Base-by-base conservation (phyloP, 2,113 vertebrate genomes). In the Ictidomys tridecemlineatus region DNA sequence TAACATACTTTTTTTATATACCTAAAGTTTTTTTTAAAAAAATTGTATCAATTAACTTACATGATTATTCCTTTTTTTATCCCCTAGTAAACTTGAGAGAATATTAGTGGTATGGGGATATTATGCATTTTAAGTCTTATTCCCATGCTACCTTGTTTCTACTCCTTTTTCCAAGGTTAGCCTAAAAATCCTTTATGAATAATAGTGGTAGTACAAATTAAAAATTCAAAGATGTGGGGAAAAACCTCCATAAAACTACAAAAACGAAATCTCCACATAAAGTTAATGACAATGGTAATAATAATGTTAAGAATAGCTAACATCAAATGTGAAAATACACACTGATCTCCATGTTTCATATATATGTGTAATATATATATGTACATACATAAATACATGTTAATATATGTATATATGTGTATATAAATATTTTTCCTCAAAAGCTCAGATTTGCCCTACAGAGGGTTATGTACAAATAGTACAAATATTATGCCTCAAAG, bases 261-360 rank as follows among this genome's bases (percentile, higher is more conserved):
- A 73, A 94, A 91, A 91, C 37, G 11, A 96, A 73, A 73, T 91
- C 6, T 34, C n/a, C 26, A 61, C 86, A n/a, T 18, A 80, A 84
- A 87, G 67, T 95, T 30, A 37, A 17, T 92, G 6, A 87, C 24
- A 67, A 39, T 32, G 72, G n/a, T 82, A 82, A 91, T 30, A 65
- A 91, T 30, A 67, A 39, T 32, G 72, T n/a, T 85, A 82, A 91
- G 56, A 56, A 4, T 53, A 56, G 5, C n/a, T 39, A 58, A 83
- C 11, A 74, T 34, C 70, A 86, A 30, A 5, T 83, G 4, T 79
- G 45, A 89, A 70, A 63, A 93, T 37, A 0, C 13, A 45, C 13
- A 61, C 11, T 51, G 14, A 63, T 88, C 9, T n/a, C 8, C 34
- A 9, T 80, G 26, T 0, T 80, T 78, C 24, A 2, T 26, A 61